Percentiles rank a stretch among this genome's conserved stretches.
Conservation (phyloP, 1,140 invertebrate genomes). For the Cyrtorhinus lividipennis region DNA sequence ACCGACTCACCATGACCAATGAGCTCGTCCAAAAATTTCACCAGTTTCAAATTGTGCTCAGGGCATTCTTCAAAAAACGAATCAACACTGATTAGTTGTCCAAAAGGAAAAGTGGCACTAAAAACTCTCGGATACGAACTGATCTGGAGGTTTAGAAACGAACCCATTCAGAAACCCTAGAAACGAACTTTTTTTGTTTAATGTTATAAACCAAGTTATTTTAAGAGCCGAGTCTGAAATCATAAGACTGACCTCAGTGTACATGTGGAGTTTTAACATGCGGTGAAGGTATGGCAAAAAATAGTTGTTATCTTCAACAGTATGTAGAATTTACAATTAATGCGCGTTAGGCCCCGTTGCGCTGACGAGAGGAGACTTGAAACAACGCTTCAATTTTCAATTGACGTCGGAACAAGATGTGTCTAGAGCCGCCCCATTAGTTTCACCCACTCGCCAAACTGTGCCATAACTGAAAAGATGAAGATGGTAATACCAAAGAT, state of each 20-base stretch:
- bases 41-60: conserved; percentile 39
- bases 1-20: conserved; percentile 11
- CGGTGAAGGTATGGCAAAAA: conserved; percentile 38
- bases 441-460: conserved; percentile 37
- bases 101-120: conserved; percentile 56
- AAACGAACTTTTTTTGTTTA: too few relatives aligned
- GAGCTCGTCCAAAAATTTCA: conserved; percentile 45
- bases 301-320: conserved; percentile 35
- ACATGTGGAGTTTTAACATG: conserved; percentile 37
- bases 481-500: too few relatives aligned
- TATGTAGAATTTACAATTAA: conserved; percentile 40
- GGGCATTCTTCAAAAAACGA: conserved; percentile 44
- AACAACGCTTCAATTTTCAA: conserved; percentile 44
- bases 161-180: conserved; percentile 45
- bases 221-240: too few relatives aligned
- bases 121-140: conserved; percentile 47
- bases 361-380: conserved; percentile 39
- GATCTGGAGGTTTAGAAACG: conserved; percentile 41
- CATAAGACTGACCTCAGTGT: conserved; percentile 46
- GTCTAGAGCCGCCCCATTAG: conserved; percentile 28
- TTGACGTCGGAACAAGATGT: conserved; percentile 34
- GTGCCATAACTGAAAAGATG: conserved; percentile 48
- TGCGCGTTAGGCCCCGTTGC: conserved; percentile 35
- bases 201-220: too few relatives aligned
- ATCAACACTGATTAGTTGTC: conserved; percentile 50